A percentile compares a stretch with the other conserved stretches of the same genome.
These are phyloP conservation scores for Cuniculus paca DNA, from an alignment of 2,797 vertebrate species.

Conservation along the genomic window DNA sequence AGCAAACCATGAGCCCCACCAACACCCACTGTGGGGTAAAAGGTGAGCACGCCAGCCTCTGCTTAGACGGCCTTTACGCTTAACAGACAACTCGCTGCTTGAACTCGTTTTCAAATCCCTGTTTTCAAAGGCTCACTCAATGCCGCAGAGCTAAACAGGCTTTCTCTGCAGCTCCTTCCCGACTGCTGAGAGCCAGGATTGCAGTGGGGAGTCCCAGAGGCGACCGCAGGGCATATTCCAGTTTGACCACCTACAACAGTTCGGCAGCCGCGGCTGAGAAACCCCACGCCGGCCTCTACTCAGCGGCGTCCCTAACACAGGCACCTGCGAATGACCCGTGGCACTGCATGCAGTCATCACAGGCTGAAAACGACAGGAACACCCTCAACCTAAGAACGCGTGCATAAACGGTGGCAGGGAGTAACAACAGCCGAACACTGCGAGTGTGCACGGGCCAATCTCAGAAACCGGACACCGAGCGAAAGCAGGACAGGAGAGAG, in stretches of 20 bases:
- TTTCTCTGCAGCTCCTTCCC: conserved; percentile 21
- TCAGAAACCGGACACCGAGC: background rate
- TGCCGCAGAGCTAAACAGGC: background rate
- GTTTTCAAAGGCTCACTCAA: conserved; percentile 1
- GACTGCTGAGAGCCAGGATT: background rate
- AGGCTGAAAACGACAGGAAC: background rate
- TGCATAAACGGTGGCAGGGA: background rate
- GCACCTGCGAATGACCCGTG: background rate
- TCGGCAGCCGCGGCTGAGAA: background rate
- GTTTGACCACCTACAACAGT: background rate
- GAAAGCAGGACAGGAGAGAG: background rate
- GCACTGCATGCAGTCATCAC: background rate
- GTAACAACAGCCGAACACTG: background rate
- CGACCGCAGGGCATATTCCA: background rate
- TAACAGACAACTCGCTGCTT: background rate
- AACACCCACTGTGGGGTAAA: background rate
- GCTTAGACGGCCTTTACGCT: background rate
- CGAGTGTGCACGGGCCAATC: background rate
- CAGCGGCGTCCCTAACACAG: background rate
- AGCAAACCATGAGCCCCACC: background rate
- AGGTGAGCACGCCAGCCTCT: background rate
- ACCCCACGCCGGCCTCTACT: background rate
- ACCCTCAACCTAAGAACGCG: background rate
- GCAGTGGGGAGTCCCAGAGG: background rate
- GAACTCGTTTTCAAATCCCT: background rate